Evolutionary conservation across 2,113 vertebrate species (phyloP).

Genomic region (Thermophis baileyi): DNA sequence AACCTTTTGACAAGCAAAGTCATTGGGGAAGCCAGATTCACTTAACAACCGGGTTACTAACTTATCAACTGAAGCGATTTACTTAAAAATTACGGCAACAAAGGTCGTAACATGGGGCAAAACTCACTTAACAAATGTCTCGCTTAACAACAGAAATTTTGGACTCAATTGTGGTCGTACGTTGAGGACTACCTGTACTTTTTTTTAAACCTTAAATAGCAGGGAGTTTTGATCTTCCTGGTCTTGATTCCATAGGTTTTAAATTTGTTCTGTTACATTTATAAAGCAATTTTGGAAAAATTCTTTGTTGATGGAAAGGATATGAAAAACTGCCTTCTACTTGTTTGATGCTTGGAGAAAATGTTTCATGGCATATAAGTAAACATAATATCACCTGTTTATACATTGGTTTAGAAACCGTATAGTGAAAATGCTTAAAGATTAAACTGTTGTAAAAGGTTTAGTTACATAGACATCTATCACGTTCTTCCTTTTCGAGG

Average conservation of each 20-base stretch:
- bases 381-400: background rate
- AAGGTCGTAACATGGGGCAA: no score
- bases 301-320: background rate
- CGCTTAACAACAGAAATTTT: no score
- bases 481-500: background rate
- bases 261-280: background rate
- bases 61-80: no score
- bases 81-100: no score
- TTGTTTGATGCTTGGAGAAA: background rate
- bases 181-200: no score
- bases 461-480: background rate
- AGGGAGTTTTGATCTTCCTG: background rate
- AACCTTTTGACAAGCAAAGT: no score
- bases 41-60: no score
- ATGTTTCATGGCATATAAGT: background rate
- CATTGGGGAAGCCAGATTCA: no score
- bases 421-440: background rate
- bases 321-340: background rate
- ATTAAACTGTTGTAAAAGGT: background rate
- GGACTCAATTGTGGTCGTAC: no score
- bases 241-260: background rate
- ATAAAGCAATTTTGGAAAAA: background rate
- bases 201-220: background rate
- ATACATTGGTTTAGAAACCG: background rate
- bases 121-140: no score